These are phyloP conservation scores for Nephotettix cincticeps DNA, from an alignment of 1,140 invertebrate genomes.

Conservation along the genomic window DNA sequence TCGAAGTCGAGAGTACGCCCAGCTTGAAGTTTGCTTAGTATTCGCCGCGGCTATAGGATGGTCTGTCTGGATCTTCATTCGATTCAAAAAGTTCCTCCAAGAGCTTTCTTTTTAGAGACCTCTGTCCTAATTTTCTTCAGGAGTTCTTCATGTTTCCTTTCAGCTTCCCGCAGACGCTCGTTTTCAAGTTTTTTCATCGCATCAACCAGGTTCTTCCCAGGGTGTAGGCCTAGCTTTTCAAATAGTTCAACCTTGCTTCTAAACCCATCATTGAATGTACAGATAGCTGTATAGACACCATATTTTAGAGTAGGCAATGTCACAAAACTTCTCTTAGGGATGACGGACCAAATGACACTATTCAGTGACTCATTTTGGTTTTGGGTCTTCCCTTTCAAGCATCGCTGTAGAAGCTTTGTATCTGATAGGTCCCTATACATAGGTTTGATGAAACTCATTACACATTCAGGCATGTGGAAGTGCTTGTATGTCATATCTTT, in stretches of 20 bases:
- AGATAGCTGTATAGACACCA: not conserved
- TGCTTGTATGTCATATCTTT: not conserved
- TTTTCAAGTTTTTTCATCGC: conserved; percentile 2
- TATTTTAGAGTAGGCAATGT: not conserved
- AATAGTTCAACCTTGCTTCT: not conserved
- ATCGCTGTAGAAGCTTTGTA: not conserved
- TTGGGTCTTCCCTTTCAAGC: conserved; percentile 9
- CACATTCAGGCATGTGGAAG: not conserved
- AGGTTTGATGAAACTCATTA: conserved; percentile 23
- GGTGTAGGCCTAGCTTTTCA: not conserved
- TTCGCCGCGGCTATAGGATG: not conserved
- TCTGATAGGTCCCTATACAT: not conserved
- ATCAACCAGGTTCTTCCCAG: not conserved
- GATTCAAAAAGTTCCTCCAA: conserved; percentile 2
- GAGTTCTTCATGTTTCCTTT: not conserved
- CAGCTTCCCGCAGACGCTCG: not conserved
- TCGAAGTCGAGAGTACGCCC: too few species aligned
- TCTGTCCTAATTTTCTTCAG: conserved; percentile 1
- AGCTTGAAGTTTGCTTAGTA: too few species aligned
- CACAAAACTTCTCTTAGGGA: conserved; percentile 16
- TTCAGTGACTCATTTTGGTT: conserved; percentile 23
- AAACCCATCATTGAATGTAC: conserved; percentile 8
- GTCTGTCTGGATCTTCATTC: conserved; percentile 16
- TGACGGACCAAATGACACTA: conserved; percentile 18
- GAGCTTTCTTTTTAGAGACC: not conserved